A percentile compares a stretch with the other conserved stretches of the same genome.
Conservation (phyloP, 2,113 vertebrate genomes). For the Actinemys pallida region DNA sequence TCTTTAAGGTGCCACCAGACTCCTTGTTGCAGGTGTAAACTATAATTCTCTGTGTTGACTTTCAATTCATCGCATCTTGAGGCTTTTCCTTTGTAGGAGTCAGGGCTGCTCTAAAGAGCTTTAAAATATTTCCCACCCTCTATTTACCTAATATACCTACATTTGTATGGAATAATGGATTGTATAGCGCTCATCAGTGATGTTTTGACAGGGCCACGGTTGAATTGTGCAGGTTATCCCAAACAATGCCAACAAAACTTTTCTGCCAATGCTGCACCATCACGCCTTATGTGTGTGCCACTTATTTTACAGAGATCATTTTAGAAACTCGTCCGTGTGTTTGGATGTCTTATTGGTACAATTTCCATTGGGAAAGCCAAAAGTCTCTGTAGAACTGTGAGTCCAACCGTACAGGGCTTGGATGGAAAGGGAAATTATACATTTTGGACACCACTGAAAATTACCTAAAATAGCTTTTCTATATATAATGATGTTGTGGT, state of each 20-base stretch:
- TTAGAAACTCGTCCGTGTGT: background rate
- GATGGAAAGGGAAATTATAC: background rate
- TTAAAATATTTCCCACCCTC: background rate
- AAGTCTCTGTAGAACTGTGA: accelerated
- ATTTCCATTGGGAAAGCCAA: background rate
- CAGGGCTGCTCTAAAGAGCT: background rate
- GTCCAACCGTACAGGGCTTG: accelerated
- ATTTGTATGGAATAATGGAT: background rate
- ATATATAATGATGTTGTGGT: background rate
- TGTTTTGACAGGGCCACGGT: background rate
- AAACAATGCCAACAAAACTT: background rate
- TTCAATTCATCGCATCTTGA: background rate
- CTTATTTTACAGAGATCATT: background rate
- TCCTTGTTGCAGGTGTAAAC: conserved; percentile 42
- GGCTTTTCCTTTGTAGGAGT: background rate
- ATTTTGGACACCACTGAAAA: background rate
- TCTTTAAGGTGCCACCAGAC: no score
- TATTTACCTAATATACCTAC: background rate
- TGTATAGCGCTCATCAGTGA: background rate
- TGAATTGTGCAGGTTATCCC: background rate
- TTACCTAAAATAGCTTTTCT: background rate
- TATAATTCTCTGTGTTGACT: conserved; percentile 22
- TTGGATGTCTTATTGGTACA: background rate
- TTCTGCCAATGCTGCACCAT: background rate
- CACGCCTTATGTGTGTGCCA: background rate